phyloP scores from a whole-genome alignment of 2,113 vertebrate genomes.

The Caranx ignobilis region DNA sequence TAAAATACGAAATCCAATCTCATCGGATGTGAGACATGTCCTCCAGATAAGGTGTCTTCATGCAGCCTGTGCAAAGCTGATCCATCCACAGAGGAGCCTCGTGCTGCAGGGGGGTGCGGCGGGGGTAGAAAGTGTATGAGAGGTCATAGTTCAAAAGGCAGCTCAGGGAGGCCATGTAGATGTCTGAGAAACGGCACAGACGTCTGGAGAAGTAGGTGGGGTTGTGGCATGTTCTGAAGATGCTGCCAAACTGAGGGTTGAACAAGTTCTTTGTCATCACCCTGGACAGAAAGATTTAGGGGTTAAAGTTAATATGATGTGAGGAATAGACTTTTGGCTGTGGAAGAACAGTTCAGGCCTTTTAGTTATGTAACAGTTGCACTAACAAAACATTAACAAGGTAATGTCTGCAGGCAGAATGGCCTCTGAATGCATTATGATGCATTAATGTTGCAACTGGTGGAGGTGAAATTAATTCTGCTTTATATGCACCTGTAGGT shows the following conservation, averaged over 20 bases:
- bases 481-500: neutral
- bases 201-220: constrained; percentile 89
- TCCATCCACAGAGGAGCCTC: constrained; percentile 91
- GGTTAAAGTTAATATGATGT: neutral
- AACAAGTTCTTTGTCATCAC: constrained; percentile 87
- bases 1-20: constrained; percentile 50
- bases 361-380: neutral
- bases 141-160: constrained; percentile 88
- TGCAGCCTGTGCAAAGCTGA: constrained; percentile 89
- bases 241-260: constrained; percentile 89
- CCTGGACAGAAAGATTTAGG: constrained; percentile 60
- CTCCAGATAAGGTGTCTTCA: constrained; percentile 87
- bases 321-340: no score
- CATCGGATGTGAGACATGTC: constrained; percentile 88
- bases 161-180: constrained; percentile 89
- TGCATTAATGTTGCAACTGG: neutral
- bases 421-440: neutral
- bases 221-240: constrained; percentile 89
- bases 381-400: neutral
- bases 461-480: neutral
- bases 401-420: neutral
- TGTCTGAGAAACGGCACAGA: constrained; percentile 87
- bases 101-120: constrained; percentile 88
- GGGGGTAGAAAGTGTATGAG: constrained; percentile 86
- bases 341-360: neutral